Conservation (phyloP, 2,888 invertebrate species). For the Drosophila pseudotakahashii region DNA sequence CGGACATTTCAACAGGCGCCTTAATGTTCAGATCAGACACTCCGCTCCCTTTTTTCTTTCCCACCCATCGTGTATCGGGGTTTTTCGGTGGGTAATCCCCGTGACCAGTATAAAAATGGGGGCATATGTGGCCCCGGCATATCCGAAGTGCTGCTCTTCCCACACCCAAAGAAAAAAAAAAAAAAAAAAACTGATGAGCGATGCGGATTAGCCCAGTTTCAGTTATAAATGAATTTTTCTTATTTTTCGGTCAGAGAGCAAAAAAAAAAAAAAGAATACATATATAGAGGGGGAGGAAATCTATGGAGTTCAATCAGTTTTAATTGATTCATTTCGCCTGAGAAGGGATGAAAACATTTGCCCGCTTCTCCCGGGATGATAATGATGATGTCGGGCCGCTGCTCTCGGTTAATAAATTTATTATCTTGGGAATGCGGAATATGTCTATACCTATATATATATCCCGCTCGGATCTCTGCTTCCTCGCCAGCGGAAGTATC, state of each 20-base stretch:
- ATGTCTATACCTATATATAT: background rate
- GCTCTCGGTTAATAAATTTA: slow-evolving; percentile 77
- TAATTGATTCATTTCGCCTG: slow-evolving; percentile 81
- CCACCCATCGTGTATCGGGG: background rate
- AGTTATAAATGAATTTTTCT: slow-evolving; percentile 41
- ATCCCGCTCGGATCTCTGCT: slow-evolving; percentile 10
- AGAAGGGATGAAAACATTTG: slow-evolving; percentile 13
- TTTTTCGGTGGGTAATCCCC: slow-evolving; percentile 28
- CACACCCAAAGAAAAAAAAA: background rate
- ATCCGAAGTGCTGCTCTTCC: slow-evolving; percentile 10
- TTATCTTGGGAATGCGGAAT: slow-evolving; percentile 76
- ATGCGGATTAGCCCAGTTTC: slow-evolving; percentile 45
- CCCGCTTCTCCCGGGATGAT: slow-evolving; percentile 49
- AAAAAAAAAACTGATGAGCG: slow-evolving; percentile 18
- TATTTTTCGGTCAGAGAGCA: background rate
- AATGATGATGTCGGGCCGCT: slow-evolving; percentile 57
- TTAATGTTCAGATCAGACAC: slow-evolving; percentile 50
- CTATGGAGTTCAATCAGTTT: slow-evolving; percentile 82
- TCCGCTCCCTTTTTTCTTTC: background rate
- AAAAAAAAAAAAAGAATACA: background rate
- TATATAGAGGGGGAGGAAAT: slow-evolving; percentile 43
- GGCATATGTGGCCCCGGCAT: slow-evolving; percentile 56
- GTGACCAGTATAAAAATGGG: slow-evolving; percentile 53
- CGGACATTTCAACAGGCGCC: slow-evolving; percentile 69
- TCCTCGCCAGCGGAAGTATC: slow-evolving; percentile 63